Conservation (phyloP, 1,140 invertebrate species). For the Drosophila lowei region DNA sequence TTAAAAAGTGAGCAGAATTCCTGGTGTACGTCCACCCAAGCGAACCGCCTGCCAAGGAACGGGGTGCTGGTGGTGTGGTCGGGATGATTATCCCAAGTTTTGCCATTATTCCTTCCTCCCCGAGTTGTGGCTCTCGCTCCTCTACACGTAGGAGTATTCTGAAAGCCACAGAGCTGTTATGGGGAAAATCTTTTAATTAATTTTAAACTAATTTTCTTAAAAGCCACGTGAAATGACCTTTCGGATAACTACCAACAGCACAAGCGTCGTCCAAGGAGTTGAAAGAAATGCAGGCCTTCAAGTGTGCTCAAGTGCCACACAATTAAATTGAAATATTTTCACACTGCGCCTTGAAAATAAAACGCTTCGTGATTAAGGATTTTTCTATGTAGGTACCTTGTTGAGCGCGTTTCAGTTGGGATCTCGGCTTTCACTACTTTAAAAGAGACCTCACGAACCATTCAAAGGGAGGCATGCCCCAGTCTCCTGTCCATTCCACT, state of each 20-base stretch:
- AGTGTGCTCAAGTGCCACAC: constrained; percentile 6
- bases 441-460: background rate
- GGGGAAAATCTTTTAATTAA: constrained; percentile 53
- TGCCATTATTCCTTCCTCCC: constrained; percentile 25
- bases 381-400: no score
- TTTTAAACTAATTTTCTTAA: constrained; percentile 50
- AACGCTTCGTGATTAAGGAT: background rate
- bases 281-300: constrained; percentile 19
- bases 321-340: constrained; percentile 37
- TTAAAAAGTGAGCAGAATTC: constrained; percentile 45
- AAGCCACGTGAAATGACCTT: constrained; percentile 44
- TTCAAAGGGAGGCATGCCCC: constrained; percentile 22
- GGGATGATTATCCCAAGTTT: constrained; percentile 51
- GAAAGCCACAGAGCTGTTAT: constrained; percentile 38
- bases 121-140: constrained; percentile 17
- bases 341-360: constrained; percentile 1
- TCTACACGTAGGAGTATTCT: constrained; percentile 16
- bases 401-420: no score
- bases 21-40: constrained; percentile 7
- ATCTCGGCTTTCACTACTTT: no score
- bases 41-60: constrained; percentile 15
- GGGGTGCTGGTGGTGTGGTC: constrained; percentile 14
- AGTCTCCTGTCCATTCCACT: constrained; percentile 1
- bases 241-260: constrained; percentile 4
- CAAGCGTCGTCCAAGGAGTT: constrained; percentile 6